phyloP scores from a whole-genome alignment of 2,113 vertebrate species.

The Amphiprion ocellaris region DNA sequence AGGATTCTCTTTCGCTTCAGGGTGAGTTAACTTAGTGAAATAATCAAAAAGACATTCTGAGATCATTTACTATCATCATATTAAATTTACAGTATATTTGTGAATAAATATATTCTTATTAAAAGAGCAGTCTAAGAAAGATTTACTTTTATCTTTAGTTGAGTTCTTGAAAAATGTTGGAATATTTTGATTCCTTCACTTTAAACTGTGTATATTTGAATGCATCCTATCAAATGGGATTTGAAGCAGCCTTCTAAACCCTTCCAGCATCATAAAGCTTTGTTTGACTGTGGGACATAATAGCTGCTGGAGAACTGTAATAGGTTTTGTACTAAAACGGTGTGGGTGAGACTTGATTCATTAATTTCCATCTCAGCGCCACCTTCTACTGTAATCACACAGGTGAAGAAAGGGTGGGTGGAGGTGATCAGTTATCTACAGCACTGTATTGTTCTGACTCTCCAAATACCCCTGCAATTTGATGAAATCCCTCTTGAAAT shows the following conservation, averaged over 20 bases:
- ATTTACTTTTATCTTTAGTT: background rate
- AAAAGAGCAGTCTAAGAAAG: background rate
- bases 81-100: background rate
- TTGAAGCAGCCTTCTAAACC: background rate
- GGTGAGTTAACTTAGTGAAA: conserved; percentile 81
- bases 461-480: background rate
- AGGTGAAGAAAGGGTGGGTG: background rate
- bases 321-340: background rate
- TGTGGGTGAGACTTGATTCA: background rate
- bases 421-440: background rate
- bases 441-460: background rate
- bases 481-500: background rate
- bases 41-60: background rate
- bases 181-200: background rate
- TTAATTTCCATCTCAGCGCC: background rate
- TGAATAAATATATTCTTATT: conserved; percentile 1
- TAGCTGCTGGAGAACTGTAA: background rate
- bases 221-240: background rate
- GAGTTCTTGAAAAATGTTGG: background rate
- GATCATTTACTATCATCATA: background rate
- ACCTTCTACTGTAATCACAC: background rate
- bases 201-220: background rate
- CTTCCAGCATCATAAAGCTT: background rate
- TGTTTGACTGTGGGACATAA: background rate
- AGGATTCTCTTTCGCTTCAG: conserved; percentile 84